A percentile compares a stretch with the other conserved stretches of the same genome.
phyloP scores from a whole-genome alignment of 2,797 vertebrate species.

The Sciurus carolinensis region DNA sequence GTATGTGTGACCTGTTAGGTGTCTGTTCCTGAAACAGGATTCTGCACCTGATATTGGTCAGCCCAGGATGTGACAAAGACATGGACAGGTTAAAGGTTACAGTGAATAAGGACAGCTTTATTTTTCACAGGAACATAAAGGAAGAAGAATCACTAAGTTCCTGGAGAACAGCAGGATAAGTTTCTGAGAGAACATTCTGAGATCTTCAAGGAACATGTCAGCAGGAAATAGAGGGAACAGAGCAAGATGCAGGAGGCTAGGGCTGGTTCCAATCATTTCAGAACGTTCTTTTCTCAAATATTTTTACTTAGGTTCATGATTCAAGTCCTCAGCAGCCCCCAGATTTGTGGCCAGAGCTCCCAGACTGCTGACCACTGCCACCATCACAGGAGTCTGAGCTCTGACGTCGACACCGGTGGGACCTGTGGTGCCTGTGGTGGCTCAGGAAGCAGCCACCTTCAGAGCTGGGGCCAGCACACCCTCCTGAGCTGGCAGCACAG shows the following conservation, averaged over 20 bases:
- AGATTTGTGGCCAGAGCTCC: too few species aligned
- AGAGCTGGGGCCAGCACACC: neutral
- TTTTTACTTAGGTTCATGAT: neutral
- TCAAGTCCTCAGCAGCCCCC: conserved; percentile 3
- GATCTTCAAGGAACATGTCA: neutral
- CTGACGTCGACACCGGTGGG: neutral
- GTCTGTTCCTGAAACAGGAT: neutral
- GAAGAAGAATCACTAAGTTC: neutral
- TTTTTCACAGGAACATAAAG: neutral
- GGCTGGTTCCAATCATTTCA: neutral
- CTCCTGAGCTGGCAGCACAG: neutral
- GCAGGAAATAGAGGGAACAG: neutral
- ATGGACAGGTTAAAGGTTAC: neutral
- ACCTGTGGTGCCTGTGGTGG: neutral
- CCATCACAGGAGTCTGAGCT: neutral
- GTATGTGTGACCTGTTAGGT: neutral
- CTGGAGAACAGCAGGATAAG: neutral
- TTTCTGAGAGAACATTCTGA: neutral
- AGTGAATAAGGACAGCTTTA: neutral
- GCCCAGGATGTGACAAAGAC: neutral
- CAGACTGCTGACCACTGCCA: neutral
- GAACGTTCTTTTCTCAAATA: neutral
- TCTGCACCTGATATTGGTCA: too few species aligned
- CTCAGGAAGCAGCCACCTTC: conserved; percentile 7
- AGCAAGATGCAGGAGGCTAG: too few species aligned